Base-by-base conservation (phyloP, 2,797 vertebrate species). In the Pelochelys cantorii region DNA sequence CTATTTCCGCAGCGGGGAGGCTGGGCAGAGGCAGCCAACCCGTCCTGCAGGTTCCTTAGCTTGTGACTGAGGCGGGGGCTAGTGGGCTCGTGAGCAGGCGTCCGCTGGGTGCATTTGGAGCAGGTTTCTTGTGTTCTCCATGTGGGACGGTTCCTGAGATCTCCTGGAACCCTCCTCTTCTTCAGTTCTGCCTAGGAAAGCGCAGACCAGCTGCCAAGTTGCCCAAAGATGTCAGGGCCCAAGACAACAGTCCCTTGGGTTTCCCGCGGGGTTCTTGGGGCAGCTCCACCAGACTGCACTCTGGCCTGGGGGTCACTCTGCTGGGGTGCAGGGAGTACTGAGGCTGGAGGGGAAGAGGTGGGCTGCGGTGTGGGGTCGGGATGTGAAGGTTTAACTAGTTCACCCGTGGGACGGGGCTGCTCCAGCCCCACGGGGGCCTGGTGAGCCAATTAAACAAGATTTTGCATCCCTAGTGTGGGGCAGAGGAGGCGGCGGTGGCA, bases 121-220 rank as follows among this genome's bases (percentile, higher is more conserved):
- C 14, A 29, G 8, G 31, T 31, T 65, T n/a, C 17, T 18, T 68
- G n/a, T 1, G 15, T 18, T n/a, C n/a, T 71, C 8, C 65, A 8
- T 22, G n/a, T 34, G 53, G 54, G 7, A 79, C 23, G 11, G 53
- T 34, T 34, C 22, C 53, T 7, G 56, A 31, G n/a, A 29, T 6
- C 11, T 56, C 4, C 78, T 79, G 53, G 11, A 79, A 79, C 22
- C 54, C 54, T n/a, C n/a, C 11, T 20, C 78, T 91, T 87, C 93
- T 81, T 95, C 79, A 48, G 75, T 83, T 18, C 27, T 14, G 56
- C 87, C 84, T 93, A 1, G 90, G 90, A 89, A 96, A 94, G 92
- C 88, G 74, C 57, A 93, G 42, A 83, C 85, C 57, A 91, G 1
- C 11, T 95, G 92, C 91, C 94, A 96, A 79, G 53, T 92, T 89